Base-by-base conservation (phyloP, 2,113 vertebrate genomes). In the Coregonus clupeaformis region DNA sequence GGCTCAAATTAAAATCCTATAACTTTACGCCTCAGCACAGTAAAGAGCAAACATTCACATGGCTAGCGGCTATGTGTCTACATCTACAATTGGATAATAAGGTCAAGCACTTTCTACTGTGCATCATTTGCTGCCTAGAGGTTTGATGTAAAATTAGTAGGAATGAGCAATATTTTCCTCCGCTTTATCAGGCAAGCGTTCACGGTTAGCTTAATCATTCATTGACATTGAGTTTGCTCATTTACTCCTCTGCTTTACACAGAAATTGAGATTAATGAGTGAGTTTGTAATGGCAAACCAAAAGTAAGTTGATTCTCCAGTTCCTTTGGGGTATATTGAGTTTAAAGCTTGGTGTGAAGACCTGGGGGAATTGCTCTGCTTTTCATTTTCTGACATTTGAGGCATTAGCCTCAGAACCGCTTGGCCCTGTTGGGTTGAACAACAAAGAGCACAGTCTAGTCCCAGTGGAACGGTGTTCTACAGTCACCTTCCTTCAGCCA, bases 271-370 rank as follows among this genome's bases (percentile, higher is more conserved):
- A 60, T 11, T 13, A 7, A 60, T 20, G 57, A 22, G 7, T 64
- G 25, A 24, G 62, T 64, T 64, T 27, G 36, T 64, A 64, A 64
- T 24, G n/a, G 42, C 67, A 68, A 22, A 22, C 18, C 18, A 14
- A 30, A 67, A 32, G 27, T 68, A 13, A 20, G 42, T 68, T 68
- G 67, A 68, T 47, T n/a, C 32, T n/a, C 20, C 67, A 60, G n/a
- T 60, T 22, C 57, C 3, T 52, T 6, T 49, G 78, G 82, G 83
- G 84, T 83, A 77, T 80, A 63, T 79, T 47, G 83, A 86, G 80
- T 86, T 87, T 70, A 88, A 71, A 9, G 9, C 24, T 60, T 13
- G n/a, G 70, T 27, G 49, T 30, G 70, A 55, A 32, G 59, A 12
- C 70, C 30, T 72, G 18, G 11, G 47, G 55, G 52, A 49, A 72